These are phyloP conservation scores for Apostichopus leukothele DNA, from an alignment of 53 echinoderm and acorn worm species.

Conservation along the genomic window DNA sequence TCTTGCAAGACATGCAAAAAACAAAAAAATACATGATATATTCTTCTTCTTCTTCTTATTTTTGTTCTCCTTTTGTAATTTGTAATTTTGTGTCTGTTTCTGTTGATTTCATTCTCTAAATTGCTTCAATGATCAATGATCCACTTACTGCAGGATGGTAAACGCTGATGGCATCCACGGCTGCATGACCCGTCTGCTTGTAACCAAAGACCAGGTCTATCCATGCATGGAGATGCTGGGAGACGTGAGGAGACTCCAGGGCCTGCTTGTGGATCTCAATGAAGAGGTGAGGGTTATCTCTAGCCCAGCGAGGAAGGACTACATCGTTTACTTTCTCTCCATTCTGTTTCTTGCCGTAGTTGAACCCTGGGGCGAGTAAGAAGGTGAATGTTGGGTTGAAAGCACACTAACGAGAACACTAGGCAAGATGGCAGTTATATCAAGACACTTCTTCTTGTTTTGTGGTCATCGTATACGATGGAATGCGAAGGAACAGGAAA, in stretches of 20 bases:
- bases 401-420: no score
- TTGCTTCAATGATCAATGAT: background rate
- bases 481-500: no score
- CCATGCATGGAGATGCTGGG: conserved; percentile 83
- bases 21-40: no score
- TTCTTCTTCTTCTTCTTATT: no score
- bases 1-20: no score
- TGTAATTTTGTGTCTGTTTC: no score
- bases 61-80: no score
- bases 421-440: no score
- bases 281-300: conserved; percentile 71
- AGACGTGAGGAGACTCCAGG: conserved; percentile 74
- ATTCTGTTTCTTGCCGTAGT: conserved; percentile 85
- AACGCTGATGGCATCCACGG: conserved; percentile 88
- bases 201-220: conserved; percentile 93
- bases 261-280: conserved; percentile 83
- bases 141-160: conserved; percentile 93
- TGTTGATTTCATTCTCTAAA: background rate
- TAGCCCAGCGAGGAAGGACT: conserved; percentile 80
- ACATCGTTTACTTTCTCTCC: conserved; percentile 72
- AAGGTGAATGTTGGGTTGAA: no score
- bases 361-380: conserved; percentile 55
- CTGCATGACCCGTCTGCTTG: conserved; percentile 88
- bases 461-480: no score
- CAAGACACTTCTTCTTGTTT: no score